Conservation (phyloP, 2,888 invertebrate species). For the Criorhina ranunculi region DNA sequence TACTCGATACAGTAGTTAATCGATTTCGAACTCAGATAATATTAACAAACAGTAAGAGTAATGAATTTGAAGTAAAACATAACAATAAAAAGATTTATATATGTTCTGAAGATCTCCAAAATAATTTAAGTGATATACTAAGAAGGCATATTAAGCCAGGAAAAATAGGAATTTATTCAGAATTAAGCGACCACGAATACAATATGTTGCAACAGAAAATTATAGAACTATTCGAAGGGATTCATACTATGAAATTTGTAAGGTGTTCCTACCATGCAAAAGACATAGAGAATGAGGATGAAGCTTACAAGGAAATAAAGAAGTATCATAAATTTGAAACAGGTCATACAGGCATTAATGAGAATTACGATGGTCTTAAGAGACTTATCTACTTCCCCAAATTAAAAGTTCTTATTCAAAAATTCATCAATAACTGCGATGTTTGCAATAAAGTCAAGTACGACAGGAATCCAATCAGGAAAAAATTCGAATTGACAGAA, state of each 20-base stretch:
- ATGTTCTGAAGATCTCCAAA: background rate
- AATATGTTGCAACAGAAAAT: background rate
- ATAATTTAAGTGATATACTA: background rate
- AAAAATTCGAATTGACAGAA: conserved; percentile 49
- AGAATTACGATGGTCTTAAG: conserved; percentile 4
- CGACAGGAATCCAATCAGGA: conserved; percentile 48
- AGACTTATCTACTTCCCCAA: background rate
- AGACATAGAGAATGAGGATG: background rate
- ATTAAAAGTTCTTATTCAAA: conserved; percentile 6
- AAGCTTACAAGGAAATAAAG: background rate
- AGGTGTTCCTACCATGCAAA: background rate
- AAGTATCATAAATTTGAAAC: conserved; percentile 7
- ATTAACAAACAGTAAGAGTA: too few relatives aligned
- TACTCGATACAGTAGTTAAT: too few relatives aligned
- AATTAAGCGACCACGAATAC: background rate
- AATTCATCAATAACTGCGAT: conserved; percentile 40
- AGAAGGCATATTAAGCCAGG: background rate
- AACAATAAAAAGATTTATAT: background rate
- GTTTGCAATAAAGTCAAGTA: conserved; percentile 26
- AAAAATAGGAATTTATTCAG: background rate
- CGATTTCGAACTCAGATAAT: too few relatives aligned
- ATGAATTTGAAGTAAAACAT: background rate
- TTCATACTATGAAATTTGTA: background rate
- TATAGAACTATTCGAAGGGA: background rate
- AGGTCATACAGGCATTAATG: background rate